Evolutionary conservation across 2,888 invertebrate genomes (phyloP).

Genomic region (Drosophila buzzatii): DNA sequence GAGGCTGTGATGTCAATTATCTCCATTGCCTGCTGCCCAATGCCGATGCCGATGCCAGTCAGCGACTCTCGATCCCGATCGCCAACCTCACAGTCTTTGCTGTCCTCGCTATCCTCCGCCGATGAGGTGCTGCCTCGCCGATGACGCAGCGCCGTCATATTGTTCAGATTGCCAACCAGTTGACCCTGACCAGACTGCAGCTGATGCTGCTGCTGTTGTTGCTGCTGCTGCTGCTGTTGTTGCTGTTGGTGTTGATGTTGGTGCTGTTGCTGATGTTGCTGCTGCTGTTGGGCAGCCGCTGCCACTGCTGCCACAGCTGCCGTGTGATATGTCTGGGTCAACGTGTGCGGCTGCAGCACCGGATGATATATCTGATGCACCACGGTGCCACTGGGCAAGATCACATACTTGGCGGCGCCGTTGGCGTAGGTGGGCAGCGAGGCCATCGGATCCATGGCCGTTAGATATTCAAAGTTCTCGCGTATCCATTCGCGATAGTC

Average conservation of each 20-base stretch:
- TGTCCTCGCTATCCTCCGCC: constrained; percentile 85
- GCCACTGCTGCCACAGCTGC: constrained; percentile 54
- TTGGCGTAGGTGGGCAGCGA: constrained; percentile 74
- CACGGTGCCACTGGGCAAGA: constrained; percentile 73
- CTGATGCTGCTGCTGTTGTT: constrained; percentile 40
- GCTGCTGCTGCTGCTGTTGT: constrained; percentile 51
- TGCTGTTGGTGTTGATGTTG: constrained; percentile 31
- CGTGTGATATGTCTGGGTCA: constrained; percentile 61
- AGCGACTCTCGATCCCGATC: constrained; percentile 66
- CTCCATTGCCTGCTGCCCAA: constrained; percentile 50
- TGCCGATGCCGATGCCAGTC: constrained; percentile 12
- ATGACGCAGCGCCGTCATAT: constrained; percentile 67
- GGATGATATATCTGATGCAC: constrained; percentile 75
- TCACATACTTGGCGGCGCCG: constrained; percentile 75
- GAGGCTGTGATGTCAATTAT: constrained; percentile 76
- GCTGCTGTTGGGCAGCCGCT: constrained; percentile 35
- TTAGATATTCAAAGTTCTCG: constrained; percentile 84
- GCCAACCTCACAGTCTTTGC: constrained; percentile 84
- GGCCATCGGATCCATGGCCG: constrained; percentile 78
- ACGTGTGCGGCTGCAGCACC: constrained; percentile 62
- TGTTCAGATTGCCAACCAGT: constrained; percentile 59
- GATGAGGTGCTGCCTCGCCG: constrained; percentile 85
- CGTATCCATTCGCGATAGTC: constrained; percentile 87
- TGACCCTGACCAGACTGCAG: constrained; percentile 55
- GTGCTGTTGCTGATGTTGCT: constrained; percentile 45